Conservation (phyloP, 2,113 vertebrate genomes). For the Australoheros scitulus region DNA sequence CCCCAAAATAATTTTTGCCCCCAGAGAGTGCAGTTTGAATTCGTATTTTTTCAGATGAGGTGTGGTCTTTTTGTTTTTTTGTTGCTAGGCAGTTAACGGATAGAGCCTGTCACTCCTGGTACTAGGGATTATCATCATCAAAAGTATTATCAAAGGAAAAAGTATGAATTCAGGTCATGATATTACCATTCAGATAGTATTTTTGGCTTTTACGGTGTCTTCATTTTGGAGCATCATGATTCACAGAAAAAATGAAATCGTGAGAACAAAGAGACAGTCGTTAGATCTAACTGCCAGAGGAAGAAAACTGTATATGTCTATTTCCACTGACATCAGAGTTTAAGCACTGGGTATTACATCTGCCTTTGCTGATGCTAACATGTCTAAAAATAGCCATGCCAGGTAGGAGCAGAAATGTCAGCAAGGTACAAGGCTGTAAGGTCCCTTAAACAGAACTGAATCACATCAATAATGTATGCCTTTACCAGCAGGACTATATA, state of each 20-base stretch:
- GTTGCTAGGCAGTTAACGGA: background rate
- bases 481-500: background rate
- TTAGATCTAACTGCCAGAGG: background rate
- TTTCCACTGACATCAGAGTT: background rate
- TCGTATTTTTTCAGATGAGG: accelerated
- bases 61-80: background rate
- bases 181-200: background rate
- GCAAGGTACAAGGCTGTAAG: background rate
- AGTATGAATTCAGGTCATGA: background rate
- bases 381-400: background rate
- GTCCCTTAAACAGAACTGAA: background rate
- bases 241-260: background rate
- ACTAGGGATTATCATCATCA: background rate
- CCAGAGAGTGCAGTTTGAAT: too few species aligned
- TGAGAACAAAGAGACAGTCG: background rate
- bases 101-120: background rate
- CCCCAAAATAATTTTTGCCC: too few species aligned
- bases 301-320: background rate
- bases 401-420: background rate
- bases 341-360: background rate
- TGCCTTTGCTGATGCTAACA: background rate
- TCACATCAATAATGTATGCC: background rate
- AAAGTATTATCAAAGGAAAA: background rate
- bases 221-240: too few species aligned
- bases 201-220: background rate